Conservation (phyloP, 1,140 invertebrate genomes). For the Scaptomyza graminum region DNA sequence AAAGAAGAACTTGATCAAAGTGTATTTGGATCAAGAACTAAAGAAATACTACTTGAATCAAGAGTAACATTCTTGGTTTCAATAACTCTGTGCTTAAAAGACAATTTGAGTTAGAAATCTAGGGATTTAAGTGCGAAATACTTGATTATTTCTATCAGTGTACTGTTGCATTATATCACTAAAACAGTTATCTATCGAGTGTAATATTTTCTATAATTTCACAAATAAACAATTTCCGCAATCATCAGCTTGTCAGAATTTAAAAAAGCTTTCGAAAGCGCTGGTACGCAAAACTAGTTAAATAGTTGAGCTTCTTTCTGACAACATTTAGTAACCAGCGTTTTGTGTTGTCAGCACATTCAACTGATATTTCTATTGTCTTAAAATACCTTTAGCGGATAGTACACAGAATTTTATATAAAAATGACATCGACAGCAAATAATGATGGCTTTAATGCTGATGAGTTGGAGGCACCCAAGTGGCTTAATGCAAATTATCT, state of each 20-base stretch:
- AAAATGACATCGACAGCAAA: slow-evolving; percentile 22
- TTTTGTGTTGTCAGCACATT: neutral
- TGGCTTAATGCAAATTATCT: slow-evolving; percentile 60
- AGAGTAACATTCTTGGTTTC: too few relatives aligned
- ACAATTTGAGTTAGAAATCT: too few relatives aligned
- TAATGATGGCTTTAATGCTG: slow-evolving; percentile 36
- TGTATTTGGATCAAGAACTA: too few relatives aligned
- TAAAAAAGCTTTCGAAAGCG: neutral
- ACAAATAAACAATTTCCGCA: neutral
- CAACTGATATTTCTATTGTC: neutral
- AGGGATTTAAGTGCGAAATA: too few relatives aligned
- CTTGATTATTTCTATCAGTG: too few relatives aligned
- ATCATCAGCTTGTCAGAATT: neutral
- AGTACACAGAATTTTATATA: slow-evolving; percentile 1
- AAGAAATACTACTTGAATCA: too few relatives aligned
- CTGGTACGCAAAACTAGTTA: neutral
- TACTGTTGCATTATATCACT: too few relatives aligned
- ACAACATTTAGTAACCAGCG: neutral
- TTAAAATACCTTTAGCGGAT: neutral
- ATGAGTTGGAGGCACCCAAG: slow-evolving; percentile 59
- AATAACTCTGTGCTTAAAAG: too few relatives aligned
- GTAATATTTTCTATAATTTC: neutral
- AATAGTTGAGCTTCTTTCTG: neutral
- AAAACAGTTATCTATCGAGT: neutral
- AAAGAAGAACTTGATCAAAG: too few relatives aligned